Base-by-base conservation (phyloP, 2,113 vertebrate species). In the Prunella himalayana region DNA sequence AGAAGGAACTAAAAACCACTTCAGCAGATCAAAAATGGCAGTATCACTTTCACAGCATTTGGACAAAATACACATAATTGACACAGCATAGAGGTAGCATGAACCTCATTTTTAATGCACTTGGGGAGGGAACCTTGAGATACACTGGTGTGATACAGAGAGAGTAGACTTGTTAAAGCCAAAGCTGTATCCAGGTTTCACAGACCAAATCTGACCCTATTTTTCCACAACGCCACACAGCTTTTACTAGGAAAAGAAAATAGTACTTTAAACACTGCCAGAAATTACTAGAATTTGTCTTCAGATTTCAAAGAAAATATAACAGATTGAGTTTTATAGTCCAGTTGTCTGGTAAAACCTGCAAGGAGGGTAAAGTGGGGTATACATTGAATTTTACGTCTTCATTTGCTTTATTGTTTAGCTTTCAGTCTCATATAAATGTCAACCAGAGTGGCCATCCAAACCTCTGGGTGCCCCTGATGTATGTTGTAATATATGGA, bases 321-420 rank as follows among this genome's bases (percentile, higher is more conserved):
- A 80, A 73, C 42, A 65, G 64, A 73, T 82, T 63, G 45, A 4
- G 5, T 79, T 93, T 95, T 82, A 35, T 53, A 54, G 41, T 66
- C n/a, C 16, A 41, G 12, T 73, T 86, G 49, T 86, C 19, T 17
- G 5, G 17, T 35, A 59, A 88, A 82, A 92, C 27, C 39, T 66
- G 33, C 39, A n/a, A 77, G 24, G 28, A 79, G 31, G 17, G 63
- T 83, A 3, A 72, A 68, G 25, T 28, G 28, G 37, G 28, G 31
- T 75, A 33, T 57, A 33, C 0, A 1, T 15, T 80, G 42, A 47
- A 33, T 66, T 88, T 75, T 68, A 18, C 44, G 60, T 71, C 44
- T 90, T 86, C 18, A 30, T 88, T 91, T 86, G 41, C 47, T 86
- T 92, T 77, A 68, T 73, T 92, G 54, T 92, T 92, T 64, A 83